These are phyloP conservation scores for Trissolcus japonicus DNA, from an alignment of 2,888 invertebrate species.

Conservation along the genomic window DNA sequence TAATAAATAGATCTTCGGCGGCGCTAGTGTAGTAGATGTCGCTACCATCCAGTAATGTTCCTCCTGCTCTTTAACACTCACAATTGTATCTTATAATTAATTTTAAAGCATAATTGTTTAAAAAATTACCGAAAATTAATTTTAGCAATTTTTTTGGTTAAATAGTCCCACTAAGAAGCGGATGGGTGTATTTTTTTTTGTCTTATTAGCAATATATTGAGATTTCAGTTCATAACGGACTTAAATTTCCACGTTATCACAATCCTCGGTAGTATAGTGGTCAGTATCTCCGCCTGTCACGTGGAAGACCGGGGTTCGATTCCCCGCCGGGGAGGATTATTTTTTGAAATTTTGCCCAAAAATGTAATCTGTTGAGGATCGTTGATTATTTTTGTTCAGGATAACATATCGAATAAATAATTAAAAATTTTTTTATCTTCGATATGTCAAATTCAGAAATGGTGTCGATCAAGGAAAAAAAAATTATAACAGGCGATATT, in stretches of 20 bases:
- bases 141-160: not conserved
- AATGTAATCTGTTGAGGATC: not conserved
- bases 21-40: no score
- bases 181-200: not conserved
- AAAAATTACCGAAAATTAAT: not conserved
- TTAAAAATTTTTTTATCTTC: no score
- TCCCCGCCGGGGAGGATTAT: conserved; percentile 11
- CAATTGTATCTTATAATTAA: not conserved
- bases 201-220: not conserved
- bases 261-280: conserved; percentile 16
- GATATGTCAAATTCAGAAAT: no score
- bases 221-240: not conserved
- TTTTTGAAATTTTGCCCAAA: not conserved
- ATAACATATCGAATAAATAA: no score
- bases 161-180: not conserved
- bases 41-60: no score
- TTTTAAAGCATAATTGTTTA: not conserved
- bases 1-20: no score
- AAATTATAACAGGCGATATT: no score
- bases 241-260: not conserved
- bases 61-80: no score
- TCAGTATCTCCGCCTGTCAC: conserved; percentile 13
- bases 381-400: not conserved
- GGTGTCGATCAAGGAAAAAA: no score
- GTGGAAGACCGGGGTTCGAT: conserved; percentile 15